Conservation (phyloP, 1,140 invertebrate species). For the Daktulosphaira vitifoliae region DNA sequence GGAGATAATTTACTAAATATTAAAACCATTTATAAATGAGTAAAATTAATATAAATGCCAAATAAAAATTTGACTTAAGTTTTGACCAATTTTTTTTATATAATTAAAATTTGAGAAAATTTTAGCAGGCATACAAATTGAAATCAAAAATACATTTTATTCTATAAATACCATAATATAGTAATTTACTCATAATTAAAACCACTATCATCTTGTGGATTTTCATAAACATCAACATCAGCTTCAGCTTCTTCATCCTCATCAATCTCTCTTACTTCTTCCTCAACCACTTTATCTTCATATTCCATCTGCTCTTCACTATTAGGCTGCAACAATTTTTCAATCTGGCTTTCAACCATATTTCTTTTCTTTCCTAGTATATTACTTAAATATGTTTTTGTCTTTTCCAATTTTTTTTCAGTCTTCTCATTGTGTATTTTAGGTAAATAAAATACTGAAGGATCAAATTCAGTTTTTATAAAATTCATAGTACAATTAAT, state of each 20-base stretch:
- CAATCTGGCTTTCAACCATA: conserved; percentile 26
- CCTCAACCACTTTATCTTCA: conserved; percentile 16
- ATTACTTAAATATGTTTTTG: conserved; percentile 19
- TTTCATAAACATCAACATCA: conserved; percentile 20
- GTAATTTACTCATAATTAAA: conserved; percentile 26
- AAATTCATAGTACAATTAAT: conserved; percentile 69
- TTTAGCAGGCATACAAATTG: too few species aligned
- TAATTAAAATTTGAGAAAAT: too few species aligned
- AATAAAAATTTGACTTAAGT: too few species aligned
- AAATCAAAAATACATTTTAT: too few species aligned
- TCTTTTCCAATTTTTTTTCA: conserved; percentile 46
- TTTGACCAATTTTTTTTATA: too few species aligned
- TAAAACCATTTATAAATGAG: too few species aligned
- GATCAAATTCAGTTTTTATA: conserved; percentile 79
- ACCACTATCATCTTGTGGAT: conserved; percentile 2
- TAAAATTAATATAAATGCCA: too few species aligned
- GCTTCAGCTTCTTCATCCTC: conserved; percentile 32
- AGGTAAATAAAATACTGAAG: conserved; percentile 79
- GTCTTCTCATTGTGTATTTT: conserved; percentile 56
- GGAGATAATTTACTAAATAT: too few species aligned
- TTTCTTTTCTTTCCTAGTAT: conserved; percentile 24
- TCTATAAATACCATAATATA: too few species aligned
- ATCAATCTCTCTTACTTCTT: conserved; percentile 14
- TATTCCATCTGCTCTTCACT: conserved; percentile 17
- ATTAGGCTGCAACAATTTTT: conserved; percentile 15